Conservation (phyloP, 2,113 vertebrate genomes). For the Sapayoa aenigma region DNA sequence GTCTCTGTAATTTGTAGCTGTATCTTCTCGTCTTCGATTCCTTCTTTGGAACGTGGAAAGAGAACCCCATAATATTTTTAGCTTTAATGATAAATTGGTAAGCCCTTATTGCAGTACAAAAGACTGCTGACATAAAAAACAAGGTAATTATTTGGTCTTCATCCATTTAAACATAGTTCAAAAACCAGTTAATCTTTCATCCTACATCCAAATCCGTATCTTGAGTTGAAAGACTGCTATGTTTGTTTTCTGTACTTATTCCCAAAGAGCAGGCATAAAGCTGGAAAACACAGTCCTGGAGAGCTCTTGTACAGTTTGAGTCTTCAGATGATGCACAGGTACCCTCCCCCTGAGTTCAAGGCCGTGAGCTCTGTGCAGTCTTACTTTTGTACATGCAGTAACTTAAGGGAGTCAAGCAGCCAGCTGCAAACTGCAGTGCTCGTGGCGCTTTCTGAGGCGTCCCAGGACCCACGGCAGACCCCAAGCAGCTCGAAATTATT, state of each 20-base stretch:
- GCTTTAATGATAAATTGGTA: not conserved
- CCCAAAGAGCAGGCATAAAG: not conserved
- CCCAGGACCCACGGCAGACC: not conserved
- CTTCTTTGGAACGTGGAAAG: not conserved
- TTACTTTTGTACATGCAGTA: not conserved
- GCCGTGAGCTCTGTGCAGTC: not conserved
- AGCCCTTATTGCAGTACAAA: not conserved
- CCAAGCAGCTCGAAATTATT: not conserved
- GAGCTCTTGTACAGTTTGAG: not conserved
- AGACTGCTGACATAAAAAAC: not conserved
- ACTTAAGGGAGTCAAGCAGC: not conserved
- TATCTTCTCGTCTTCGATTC: not conserved
- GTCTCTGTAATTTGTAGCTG: not conserved
- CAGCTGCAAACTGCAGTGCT: not conserved
- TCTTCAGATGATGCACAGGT: not conserved
- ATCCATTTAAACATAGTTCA: not conserved
- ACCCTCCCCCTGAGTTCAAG: not conserved
- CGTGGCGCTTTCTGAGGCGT: not conserved
- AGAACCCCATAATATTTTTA: not conserved
- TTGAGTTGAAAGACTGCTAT: not conserved
- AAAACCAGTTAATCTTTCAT: not conserved
- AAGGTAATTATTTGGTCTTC: not conserved
- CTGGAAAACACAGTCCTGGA: not conserved
- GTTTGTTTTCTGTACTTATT: not conserved
- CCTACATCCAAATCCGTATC: not conserved